Evolutionary conservation across 2,888 invertebrate species (phyloP).

Genomic region (Azorinus chamasolen): DNA sequence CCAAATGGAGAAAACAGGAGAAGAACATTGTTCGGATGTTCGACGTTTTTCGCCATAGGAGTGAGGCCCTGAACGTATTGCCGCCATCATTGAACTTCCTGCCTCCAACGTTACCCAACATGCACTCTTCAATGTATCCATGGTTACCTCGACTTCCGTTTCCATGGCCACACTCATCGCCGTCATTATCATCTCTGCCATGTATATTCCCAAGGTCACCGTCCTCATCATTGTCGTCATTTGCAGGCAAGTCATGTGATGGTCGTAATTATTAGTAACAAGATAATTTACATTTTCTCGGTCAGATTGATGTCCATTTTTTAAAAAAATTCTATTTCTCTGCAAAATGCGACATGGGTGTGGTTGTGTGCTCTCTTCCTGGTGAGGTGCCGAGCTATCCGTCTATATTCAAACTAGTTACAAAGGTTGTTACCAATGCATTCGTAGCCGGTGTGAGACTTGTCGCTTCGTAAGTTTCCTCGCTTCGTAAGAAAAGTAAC

Average conservation of each 20-base stretch:
- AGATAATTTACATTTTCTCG: no score
- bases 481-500: no score
- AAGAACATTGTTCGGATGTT: conserved; percentile 77
- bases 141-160: conserved; percentile 73
- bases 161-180: conserved; percentile 59
- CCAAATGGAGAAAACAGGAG: conserved; percentile 83
- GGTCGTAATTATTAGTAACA: no score
- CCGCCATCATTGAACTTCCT: conserved; percentile 60
- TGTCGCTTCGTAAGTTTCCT: no score
- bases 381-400: no score
- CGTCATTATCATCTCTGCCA: conserved; percentile 54
- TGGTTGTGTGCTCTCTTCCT: no score
- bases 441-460: no score
- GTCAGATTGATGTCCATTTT: no score
- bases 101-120: conserved; percentile 63
- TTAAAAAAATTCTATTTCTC: no score
- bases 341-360: no score
- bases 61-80: conserved; percentile 55
- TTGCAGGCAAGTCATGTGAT: background rate
- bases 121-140: conserved; percentile 71
- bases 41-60: conserved; percentile 71
- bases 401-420: no score
- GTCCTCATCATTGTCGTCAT: conserved; percentile 20
- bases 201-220: conserved; percentile 38
- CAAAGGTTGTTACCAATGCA: no score